Percentiles rank a stretch among this genome's conserved stretches.
These are phyloP conservation scores for Dolichotis patagonum DNA, from an alignment of 2,113 vertebrate species.

Conservation along the genomic window DNA sequence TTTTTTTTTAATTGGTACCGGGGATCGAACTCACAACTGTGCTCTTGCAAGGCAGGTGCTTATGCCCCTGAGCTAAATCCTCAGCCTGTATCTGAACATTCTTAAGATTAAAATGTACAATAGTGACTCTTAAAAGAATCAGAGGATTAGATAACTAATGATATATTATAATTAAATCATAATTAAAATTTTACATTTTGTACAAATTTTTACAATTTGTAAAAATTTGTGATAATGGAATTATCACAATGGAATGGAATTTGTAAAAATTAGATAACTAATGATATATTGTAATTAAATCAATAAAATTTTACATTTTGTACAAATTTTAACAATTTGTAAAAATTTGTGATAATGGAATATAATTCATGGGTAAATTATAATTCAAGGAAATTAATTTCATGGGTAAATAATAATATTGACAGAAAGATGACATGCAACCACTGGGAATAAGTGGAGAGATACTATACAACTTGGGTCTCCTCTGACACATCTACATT, in stretches of 20 bases:
- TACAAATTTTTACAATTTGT: too few species aligned
- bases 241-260: too few species aligned
- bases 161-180: too few species aligned
- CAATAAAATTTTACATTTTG: neutral
- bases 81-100: constrained; percentile 29
- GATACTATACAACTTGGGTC: neutral
- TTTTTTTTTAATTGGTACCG: too few species aligned
- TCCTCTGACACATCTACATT: neutral
- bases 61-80: too few species aligned
- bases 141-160: too few species aligned
- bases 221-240: neutral
- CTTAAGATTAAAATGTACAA: constrained; percentile 20
- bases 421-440: neutral
- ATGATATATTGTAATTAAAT: neutral
- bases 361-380: neutral
- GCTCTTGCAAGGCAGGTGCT: too few species aligned
- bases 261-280: constrained; percentile 17
- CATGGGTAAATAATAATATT: neutral
- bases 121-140: constrained; percentile 7
- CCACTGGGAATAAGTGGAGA: neutral
- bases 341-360: neutral
- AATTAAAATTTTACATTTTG: neutral
- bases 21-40: too few species aligned
- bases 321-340: too few species aligned
- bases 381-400: neutral